Conservation (phyloP, 2,113 vertebrate genomes). For the Brachypodius melanocephalos region DNA sequence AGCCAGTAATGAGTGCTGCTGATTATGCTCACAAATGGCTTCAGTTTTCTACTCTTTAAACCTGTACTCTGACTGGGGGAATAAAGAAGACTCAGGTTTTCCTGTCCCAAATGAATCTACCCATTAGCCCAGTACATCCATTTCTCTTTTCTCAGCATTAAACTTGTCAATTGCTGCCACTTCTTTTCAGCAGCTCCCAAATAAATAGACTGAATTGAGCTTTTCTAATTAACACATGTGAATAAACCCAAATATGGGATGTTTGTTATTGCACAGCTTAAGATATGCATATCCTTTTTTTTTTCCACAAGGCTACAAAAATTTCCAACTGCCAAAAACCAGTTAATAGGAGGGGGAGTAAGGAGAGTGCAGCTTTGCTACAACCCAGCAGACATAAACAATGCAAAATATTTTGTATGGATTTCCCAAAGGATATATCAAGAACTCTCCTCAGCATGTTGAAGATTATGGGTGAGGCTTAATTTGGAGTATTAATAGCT, state of each 20-base stretch:
- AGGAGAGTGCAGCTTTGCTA: background rate
- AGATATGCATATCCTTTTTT: background rate
- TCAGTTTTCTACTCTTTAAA: background rate
- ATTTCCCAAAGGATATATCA: background rate
- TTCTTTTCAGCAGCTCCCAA: background rate
- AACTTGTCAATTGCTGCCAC: background rate
- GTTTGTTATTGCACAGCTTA: background rate
- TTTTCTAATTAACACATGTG: background rate
- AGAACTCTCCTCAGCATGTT: background rate
- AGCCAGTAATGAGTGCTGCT: background rate
- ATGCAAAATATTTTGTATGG: background rate
- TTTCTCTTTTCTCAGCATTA: background rate
- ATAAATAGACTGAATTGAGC: background rate
- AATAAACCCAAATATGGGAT: background rate
- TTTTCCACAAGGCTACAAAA: background rate
- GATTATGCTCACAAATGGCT: background rate
- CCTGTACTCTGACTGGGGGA: background rate
- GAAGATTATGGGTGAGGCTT: background rate
- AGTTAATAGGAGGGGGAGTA: background rate
- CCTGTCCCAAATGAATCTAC: background rate
- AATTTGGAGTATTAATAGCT: slow-evolving; percentile 22
- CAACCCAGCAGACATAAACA: background rate
- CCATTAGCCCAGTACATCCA: background rate
- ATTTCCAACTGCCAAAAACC: background rate
- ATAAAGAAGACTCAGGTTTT: background rate